Percentiles rank a stretch among this genome's conserved stretches.
These are phyloP conservation scores for Paramisgurnus dabryanus DNA, from an alignment of 2,113 vertebrate genomes.

Conservation along the genomic window DNA sequence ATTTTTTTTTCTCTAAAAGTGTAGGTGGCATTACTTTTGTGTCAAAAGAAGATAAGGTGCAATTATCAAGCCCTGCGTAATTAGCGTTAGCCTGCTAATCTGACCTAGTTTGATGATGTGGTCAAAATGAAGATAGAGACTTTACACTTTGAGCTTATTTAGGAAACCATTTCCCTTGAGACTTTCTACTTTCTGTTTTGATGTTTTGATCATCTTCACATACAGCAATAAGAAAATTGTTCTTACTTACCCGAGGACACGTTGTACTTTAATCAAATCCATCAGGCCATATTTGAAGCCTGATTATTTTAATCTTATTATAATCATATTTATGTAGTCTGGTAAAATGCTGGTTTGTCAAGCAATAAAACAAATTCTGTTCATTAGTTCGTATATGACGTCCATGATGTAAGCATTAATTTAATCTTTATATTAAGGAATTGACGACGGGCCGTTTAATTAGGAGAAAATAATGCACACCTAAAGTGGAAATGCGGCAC, in stretches of 20 bases:
- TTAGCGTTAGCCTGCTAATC: slow-evolving; percentile 58
- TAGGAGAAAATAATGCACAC: too few relatives aligned
- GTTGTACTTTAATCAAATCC: slow-evolving; percentile 33
- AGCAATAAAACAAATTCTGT: background rate
- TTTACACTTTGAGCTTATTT: slow-evolving; percentile 60
- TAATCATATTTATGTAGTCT: background rate
- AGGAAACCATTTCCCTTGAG: slow-evolving; percentile 34
- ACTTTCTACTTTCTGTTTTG: slow-evolving; percentile 45
- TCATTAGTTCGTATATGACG: background rate
- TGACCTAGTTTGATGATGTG: slow-evolving; percentile 58
- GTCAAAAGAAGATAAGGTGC: slow-evolving; percentile 62
- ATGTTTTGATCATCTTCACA: slow-evolving; percentile 44
- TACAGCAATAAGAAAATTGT: background rate
- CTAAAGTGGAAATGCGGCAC: too few relatives aligned
- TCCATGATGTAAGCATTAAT: background rate
- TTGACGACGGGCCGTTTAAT: too few relatives aligned
- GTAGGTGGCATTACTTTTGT: slow-evolving; percentile 63
- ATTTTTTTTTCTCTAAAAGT: slow-evolving; percentile 55
- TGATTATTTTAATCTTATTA: background rate
- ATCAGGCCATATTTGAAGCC: background rate
- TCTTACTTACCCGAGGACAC: background rate
- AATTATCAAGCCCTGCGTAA: slow-evolving; percentile 64
- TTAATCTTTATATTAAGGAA: background rate
- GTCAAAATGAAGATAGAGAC: slow-evolving; percentile 31
- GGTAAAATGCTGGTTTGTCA: background rate